Base-by-base conservation (phyloP, 2,888 invertebrate genomes). In the Drosophila prolongata region DNA sequence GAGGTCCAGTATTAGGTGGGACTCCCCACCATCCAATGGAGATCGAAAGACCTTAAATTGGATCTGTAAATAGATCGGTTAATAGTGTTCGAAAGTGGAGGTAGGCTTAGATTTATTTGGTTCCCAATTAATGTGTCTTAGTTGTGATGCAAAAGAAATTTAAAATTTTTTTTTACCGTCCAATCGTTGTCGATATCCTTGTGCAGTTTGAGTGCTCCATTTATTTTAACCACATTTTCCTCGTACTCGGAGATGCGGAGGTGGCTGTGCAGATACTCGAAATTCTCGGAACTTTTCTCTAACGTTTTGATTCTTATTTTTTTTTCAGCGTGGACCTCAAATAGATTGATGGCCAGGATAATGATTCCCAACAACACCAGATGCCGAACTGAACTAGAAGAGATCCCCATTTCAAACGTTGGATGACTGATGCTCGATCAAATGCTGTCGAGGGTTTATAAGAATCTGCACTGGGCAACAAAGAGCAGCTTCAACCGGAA, bases 131-230 rank as follows among this genome's bases (percentile, higher is more conserved):
- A 24, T 24, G 3, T 24, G 24, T 24, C 4, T 24, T 24, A 24
- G 24, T 30, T 30, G 6, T 8, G 30, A 6, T 24, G 30, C 6
- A 38, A 5, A 38, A 6, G n/a, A 6, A 38, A n/a, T n/a, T 30
- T 30, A 6, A 8, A 30, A 30, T 8, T 30, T 30, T 2, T 30
- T 30, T 30, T 73, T 68, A 90, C 91, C 78, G 72, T 80, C 80
- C 90, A 91, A 1, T 90, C 78, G 24, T 91, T 77, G 67, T 90
- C 81, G 6, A 91, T 59, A 3, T 75, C 60, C 0, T 78, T 60
- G 1, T 61, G 42, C 4, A 80, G 80, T 4, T 89, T 77, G 1
- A 91, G 16, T 1, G 78, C 54, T 1, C 90, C 91, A 65, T 75
- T 87, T 8, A 91, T 16, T 8, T n/a, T 46, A 6, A 59, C 14